Base-by-base conservation (phyloP, 2,113 vertebrate genomes). In the Odontesthes bonariensis region DNA sequence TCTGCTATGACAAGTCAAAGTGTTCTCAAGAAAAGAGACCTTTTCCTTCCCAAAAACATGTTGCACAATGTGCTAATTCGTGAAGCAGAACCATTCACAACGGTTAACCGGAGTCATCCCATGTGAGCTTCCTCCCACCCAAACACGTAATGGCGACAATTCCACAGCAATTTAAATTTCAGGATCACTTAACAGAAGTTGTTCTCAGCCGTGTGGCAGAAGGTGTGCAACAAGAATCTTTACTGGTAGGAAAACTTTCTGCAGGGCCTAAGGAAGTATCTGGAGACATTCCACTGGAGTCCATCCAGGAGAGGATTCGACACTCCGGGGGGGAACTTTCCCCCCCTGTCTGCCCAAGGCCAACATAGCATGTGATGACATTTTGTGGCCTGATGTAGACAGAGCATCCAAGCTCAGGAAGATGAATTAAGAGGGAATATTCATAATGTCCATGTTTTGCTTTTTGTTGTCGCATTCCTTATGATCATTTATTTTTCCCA, bases 211-310 rank as follows among this genome's bases (percentile, higher is more conserved):
- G 57, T 38, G 17, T 27, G 31, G 46, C 52, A 4, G 3, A 51
- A 49, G 17, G 17, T 46, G 44, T n/a, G 23, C 46, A 13, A 65
- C 23, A 60, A 31, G 32, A 69, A 40, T 59, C 19, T 8, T 31
- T 40, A 14, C 5, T 4, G 69, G 59, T 19, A 32, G 32, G 44
- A 32, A 81, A 71, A 68, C 5, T 42, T 71, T 42, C 49, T 46
- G 57, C 51, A 60, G 35, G 61, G 57, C 70, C 40, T 14, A 4
- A 80, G 80, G 59, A 85, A 75, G 46, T 68, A 53, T 69, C 84
- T 22, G 13, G 63, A 69, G 82, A 87, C 86, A 84, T 90, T 90
- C 89, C 86, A 78, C 66, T 73, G 74, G 69, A 86, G 67, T 65
- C 51, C 10, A 55, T 84, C 82, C 85, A 75, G 61, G 47, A n/a